phyloP scores from a whole-genome alignment of 2,797 vertebrate genomes.

The Acrocephalus scirpaceus region DNA sequence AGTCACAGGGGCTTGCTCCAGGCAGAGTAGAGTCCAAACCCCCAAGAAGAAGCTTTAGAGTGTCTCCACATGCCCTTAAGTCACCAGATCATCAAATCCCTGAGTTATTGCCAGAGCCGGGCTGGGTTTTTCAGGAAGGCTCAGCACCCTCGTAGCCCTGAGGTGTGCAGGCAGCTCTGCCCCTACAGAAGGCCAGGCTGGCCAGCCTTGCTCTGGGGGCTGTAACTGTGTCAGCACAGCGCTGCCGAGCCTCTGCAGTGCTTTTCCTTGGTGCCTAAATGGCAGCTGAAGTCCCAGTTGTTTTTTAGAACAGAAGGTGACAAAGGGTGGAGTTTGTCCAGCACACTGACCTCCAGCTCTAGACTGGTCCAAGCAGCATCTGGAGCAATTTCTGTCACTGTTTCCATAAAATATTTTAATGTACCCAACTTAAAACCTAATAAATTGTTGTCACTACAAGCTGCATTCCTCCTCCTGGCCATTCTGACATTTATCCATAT shows the following conservation, averaged over 20 bases:
- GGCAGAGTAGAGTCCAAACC: conserved; percentile 6
- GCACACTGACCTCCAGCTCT: not conserved
- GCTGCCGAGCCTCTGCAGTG: not conserved
- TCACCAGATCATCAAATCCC: not conserved
- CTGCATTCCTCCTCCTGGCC: not conserved
- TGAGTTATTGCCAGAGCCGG: not conserved
- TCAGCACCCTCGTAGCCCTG: not conserved
- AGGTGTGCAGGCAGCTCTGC: not conserved
- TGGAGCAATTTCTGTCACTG: not conserved
- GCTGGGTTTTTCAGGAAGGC: not conserved
- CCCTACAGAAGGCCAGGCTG: not conserved
- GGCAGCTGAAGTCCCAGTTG: not conserved
- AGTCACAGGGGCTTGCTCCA: not conserved
- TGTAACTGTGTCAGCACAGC: not conserved
- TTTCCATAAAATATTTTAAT: not conserved
- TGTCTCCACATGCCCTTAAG: not conserved
- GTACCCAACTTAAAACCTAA: not conserved
- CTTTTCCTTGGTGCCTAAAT: not conserved
- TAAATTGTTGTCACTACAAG: conserved; percentile 1
- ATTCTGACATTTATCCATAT: not conserved
- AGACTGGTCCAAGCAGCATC: not conserved
- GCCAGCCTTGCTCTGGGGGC: not conserved
- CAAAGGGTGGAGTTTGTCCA: not conserved
- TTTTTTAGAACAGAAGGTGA: not conserved
- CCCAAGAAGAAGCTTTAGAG: not conserved